phyloP scores from a whole-genome alignment of 2,113 vertebrate genomes.

The Strix uralensis region DNA sequence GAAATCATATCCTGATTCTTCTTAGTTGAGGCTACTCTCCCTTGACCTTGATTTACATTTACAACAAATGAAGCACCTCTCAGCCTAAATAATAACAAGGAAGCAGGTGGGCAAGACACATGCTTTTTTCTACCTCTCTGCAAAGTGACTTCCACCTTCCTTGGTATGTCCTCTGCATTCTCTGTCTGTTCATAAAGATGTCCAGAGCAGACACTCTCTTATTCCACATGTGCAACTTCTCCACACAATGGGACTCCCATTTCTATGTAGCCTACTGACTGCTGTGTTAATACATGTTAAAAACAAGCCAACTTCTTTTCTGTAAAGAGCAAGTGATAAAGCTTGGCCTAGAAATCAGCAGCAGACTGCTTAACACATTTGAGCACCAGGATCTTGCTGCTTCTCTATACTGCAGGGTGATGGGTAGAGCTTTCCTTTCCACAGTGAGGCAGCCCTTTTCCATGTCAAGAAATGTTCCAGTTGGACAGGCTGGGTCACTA shows the following conservation, averaged over 20 bases:
- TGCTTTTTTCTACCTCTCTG: neutral
- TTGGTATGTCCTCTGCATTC: neutral
- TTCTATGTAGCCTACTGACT: neutral
- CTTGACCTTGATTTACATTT: neutral
- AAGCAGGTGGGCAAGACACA: neutral
- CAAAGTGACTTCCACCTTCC: neutral
- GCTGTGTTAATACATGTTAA: neutral
- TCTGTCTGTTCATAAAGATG: neutral
- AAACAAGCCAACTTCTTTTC: neutral
- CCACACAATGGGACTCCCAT: rapidly evolving
- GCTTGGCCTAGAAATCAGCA: neutral
- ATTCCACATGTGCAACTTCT: neutral
- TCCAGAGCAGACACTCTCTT: neutral
- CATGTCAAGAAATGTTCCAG: neutral
- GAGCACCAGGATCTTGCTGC: neutral
- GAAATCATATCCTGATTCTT: neutral
- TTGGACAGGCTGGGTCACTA: neutral
- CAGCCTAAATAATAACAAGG: neutral
- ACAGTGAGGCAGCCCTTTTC: neutral
- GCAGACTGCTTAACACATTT: neutral
- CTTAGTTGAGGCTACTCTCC: neutral
- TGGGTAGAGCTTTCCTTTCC: neutral
- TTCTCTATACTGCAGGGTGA: neutral
- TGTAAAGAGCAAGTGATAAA: neutral
- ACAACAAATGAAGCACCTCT: neutral